A percentile compares a stretch with the other conserved stretches of the same genome.
These are phyloP conservation scores for Gadopsis bispinosus DNA, from an alignment of 2,797 vertebrate species.

Conservation along the genomic window DNA sequence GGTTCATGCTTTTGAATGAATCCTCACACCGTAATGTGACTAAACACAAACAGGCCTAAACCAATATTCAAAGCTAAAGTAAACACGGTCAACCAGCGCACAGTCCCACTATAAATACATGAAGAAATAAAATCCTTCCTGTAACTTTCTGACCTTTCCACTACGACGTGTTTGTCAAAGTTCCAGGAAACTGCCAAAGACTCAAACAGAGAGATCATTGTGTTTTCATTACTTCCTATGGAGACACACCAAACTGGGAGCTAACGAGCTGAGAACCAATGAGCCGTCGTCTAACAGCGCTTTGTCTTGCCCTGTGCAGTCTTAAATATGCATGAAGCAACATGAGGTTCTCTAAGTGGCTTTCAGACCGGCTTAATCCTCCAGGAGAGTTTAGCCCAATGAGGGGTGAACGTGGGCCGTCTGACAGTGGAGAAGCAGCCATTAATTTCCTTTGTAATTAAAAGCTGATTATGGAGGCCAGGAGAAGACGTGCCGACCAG, in stretches of 20 bases:
- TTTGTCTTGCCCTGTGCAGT: conserved; percentile 50
- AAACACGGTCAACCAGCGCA: no score
- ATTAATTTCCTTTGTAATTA: conserved; percentile 54
- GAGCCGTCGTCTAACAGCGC: conserved; percentile 39
- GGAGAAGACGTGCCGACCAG: not conserved
- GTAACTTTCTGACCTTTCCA: not conserved
- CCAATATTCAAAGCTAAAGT: not conserved
- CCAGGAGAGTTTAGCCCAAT: conserved; percentile 56
- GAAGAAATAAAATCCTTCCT: no score
- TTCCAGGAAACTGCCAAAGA: no score
- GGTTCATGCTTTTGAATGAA: not conserved
- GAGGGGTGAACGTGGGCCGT: conserved; percentile 53
- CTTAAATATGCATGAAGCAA: conserved; percentile 68
- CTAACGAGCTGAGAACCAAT: conserved; percentile 55
- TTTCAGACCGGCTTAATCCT: conserved; percentile 64
- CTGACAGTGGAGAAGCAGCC: conserved; percentile 33
- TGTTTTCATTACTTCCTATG: not conserved
- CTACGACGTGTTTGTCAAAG: not conserved
- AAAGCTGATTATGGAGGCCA: conserved; percentile 45
- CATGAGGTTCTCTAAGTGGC: conserved; percentile 55
- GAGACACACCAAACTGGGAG: conserved; percentile 38
- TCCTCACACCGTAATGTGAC: not conserved
- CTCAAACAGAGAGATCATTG: not conserved
- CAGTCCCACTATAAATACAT: not conserved
- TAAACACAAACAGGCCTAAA: not conserved